Conservation (phyloP, 2,888 invertebrate genomes). For the Trissolcus japonicus region DNA sequence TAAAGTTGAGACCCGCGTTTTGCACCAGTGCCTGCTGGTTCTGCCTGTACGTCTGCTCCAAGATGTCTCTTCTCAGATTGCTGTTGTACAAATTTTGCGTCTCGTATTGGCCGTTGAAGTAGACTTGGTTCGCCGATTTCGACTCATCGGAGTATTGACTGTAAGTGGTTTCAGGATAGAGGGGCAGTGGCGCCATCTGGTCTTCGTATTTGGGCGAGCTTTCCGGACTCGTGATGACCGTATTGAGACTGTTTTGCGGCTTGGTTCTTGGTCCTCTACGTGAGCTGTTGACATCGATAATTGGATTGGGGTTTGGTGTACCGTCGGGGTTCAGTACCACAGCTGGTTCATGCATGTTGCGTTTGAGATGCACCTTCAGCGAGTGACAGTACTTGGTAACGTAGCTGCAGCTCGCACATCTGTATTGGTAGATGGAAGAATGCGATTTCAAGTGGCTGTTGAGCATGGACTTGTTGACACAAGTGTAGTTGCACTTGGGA, state of each 20-base stretch:
- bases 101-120: conserved; percentile 4
- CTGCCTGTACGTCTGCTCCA: conserved; percentile 14
- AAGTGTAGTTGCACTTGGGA: conserved; percentile 90
- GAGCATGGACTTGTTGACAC: conserved; percentile 99
- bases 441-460: conserved; percentile 98
- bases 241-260: conserved; percentile 20
- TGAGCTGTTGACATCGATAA: conserved; percentile 94
- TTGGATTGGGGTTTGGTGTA: conserved; percentile 89
- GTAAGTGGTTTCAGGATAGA: conserved; percentile 18
- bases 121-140: not conserved
- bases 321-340: conserved; percentile 94
- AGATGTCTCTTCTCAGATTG: not conserved
- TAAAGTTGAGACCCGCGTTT: conserved; percentile 3
- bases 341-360: conserved; percentile 93
- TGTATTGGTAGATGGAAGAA: conserved; percentile 92
- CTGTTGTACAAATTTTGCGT: not conserved
- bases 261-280: conserved; percentile 89
- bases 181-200: not conserved
- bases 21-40: conserved; percentile 22
- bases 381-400: conserved; percentile 99
- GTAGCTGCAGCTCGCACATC: conserved; percentile 95
- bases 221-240: not conserved
- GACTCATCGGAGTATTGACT: not conserved
- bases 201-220: conserved; percentile 9
- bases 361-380: conserved; percentile 94